Evolutionary conservation across 2,797 vertebrate species (phyloP).

Genomic region (Artibeus lituratus): DNA sequence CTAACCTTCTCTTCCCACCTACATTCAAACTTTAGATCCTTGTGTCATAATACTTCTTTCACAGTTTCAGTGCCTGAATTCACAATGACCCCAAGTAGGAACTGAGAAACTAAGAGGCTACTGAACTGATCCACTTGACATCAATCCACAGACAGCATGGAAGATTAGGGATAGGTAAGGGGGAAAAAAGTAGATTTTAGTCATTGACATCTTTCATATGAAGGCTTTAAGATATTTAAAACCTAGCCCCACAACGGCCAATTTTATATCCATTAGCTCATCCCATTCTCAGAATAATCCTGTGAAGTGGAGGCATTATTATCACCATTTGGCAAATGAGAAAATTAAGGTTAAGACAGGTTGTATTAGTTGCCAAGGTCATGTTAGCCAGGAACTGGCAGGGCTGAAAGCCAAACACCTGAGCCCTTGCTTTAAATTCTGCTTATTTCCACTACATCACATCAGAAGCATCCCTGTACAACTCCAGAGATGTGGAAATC

Average conservation of each 20-base stretch:
- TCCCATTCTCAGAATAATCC: neutral
- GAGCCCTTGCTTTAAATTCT: neutral
- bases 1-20: neutral
- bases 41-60: neutral
- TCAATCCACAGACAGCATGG: neutral
- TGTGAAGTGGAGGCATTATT: neutral
- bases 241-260: neutral
- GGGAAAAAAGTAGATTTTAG: neutral
- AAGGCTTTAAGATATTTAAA: conserved; percentile 15
- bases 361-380: neutral
- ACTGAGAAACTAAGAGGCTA: neutral
- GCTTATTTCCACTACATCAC: neutral
- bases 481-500: neutral
- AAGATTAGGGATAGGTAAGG: neutral
- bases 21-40: neutral
- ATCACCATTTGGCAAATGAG: neutral
- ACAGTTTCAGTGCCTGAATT: neutral
- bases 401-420: neutral
- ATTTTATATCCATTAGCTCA: neutral
- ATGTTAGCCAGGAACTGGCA: neutral
- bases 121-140: neutral
- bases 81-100: neutral
- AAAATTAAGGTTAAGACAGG: neutral
- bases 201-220: neutral
- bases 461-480: neutral